Base-by-base conservation (phyloP, 2,797 vertebrate genomes). In the Gallirallus australis region DNA sequence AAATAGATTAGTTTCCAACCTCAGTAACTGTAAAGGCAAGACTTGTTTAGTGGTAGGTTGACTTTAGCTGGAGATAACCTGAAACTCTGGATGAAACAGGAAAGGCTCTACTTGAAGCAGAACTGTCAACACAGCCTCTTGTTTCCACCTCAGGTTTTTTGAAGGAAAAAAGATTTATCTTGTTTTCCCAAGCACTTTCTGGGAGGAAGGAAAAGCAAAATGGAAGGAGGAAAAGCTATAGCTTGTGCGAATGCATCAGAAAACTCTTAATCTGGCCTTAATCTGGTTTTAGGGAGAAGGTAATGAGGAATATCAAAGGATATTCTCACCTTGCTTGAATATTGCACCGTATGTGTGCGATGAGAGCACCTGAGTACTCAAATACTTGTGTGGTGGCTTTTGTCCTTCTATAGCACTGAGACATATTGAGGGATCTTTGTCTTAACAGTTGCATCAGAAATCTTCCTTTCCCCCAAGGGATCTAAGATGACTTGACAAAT, bases 291-390 rank as follows among this genome's bases (percentile, higher is more conserved):
- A 40, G 53, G 23, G 40, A 78, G 61, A 83, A 60, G 27, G 16
- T 47, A n/a, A 16, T 50, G 37, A 52, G 61, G 71, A 69, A 33
- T 19, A 12, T 31, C 54, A 19, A 7, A 80, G 35, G 25, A 31
- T 20, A 6, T 23, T 82, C 17, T 63, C 52, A 45, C 1, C 28
- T 86, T 65, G 19, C 42, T 84, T 3, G 17, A 79, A 20, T 80
- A 28, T 33, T 48, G 31, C 40, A 57, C 28, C 11, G 0, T 6
- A 2, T 15, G 28, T 56, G 56, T 45, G 24, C 11, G 45, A 3
- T 1, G 39, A 65, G 40, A 75, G 7, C 8, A 11, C 13, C 33
- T 31, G 52, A 69, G 23, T 19, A 6, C 12, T 6, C 0, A 4
- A 31, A 16, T 17, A 28, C 19, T 50, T 5, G 2, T 18, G 8